Evolutionary conservation across 2,113 vertebrate genomes (phyloP).

Genomic region (Pollimyrus isidori): DNA sequence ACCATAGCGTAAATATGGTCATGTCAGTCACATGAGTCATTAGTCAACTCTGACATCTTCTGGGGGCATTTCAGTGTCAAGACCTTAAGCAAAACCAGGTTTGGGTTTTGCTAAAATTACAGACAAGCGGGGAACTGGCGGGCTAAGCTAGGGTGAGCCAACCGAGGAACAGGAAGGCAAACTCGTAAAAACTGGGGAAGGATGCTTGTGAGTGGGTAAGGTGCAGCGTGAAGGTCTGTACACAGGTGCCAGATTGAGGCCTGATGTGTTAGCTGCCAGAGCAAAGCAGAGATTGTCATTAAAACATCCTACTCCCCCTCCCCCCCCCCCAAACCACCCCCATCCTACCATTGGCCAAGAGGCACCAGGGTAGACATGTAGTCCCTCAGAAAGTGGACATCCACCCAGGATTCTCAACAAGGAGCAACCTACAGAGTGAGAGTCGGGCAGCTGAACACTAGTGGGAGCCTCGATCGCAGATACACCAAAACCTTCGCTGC

Average conservation of each 20-base stretch:
- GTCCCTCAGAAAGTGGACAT: neutral
- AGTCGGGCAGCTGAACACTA: neutral
- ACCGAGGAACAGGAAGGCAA: neutral
- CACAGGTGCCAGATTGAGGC: neutral
- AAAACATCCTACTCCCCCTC: slow-evolving; percentile 29
- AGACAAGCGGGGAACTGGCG: neutral
- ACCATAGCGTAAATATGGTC: neutral
- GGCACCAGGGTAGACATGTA: neutral
- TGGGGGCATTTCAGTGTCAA: neutral
- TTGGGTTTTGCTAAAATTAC: neutral
- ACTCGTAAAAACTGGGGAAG: neutral
- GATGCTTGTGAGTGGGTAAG: neutral
- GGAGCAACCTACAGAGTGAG: neutral
- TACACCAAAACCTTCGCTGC: neutral
- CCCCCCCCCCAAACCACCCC: neutral
- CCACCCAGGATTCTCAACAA: neutral
- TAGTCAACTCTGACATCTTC: neutral
- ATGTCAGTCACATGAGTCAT: neutral
- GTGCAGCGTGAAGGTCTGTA: neutral
- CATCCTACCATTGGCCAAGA: neutral
- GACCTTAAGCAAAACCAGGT: neutral
- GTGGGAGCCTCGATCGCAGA: neutral
- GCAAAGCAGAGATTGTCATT: slow-evolving; percentile 4
- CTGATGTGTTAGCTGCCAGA: neutral
- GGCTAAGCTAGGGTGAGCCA: neutral